These are phyloP conservation scores for Brachypodius melanocephalos DNA, from an alignment of 2,113 vertebrate genomes.

Conservation along the genomic window DNA sequence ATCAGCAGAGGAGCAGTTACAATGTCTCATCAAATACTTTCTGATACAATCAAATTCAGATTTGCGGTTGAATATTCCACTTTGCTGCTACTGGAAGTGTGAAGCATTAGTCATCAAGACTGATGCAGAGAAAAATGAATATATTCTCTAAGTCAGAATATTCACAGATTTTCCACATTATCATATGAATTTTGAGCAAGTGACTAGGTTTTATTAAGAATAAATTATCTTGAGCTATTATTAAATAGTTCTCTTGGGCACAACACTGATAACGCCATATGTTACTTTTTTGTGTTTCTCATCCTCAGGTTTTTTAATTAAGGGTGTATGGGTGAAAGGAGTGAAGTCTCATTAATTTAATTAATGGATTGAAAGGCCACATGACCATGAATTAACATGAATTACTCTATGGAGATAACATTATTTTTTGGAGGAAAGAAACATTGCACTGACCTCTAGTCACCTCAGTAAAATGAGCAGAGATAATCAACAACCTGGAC, in stretches of 20 bases:
- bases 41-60: background rate
- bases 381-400: conserved; percentile 18
- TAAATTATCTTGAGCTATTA: conserved; percentile 23
- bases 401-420: background rate
- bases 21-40: background rate
- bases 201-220: conserved; percentile 35
- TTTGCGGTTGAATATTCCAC: background rate
- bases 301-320: conserved; percentile 12
- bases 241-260: conserved; percentile 44
- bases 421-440: background rate
- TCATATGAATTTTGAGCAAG: background rate
- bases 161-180: background rate
- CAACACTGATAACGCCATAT: conserved; percentile 21
- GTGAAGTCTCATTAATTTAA: conserved; percentile 66
- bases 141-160: background rate
- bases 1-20: background rate
- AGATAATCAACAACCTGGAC: background rate
- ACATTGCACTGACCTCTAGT: background rate
- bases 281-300: background rate
- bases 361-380: conserved; percentile 35
- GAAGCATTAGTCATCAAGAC: background rate
- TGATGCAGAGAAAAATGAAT: background rate
- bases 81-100: background rate
- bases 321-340: conserved; percentile 33
- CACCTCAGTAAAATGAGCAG: background rate